Percentiles rank a stretch among this genome's conserved stretches.
These are phyloP conservation scores for Otus scops DNA, from an alignment of 2,797 vertebrate species.

Conservation along the genomic window DNA sequence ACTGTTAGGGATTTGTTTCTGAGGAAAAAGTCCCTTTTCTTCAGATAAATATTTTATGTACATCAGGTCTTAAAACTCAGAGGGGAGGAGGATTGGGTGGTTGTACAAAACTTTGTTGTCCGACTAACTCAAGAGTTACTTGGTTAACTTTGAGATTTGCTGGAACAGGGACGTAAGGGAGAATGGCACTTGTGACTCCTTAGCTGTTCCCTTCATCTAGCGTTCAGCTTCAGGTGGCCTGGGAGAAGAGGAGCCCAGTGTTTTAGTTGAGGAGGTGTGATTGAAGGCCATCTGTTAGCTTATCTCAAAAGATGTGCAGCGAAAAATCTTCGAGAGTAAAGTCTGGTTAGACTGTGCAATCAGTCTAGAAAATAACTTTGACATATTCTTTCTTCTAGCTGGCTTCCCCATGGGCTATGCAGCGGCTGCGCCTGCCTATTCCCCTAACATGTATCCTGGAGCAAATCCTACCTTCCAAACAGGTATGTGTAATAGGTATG, in stretches of 20 bases:
- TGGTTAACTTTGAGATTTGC: not conserved
- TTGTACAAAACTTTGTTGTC: not conserved
- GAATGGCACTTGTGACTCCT: not conserved
- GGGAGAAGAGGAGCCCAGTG: not conserved
- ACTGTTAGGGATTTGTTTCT: not conserved
- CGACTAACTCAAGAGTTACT: not conserved
- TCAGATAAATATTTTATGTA: not conserved
- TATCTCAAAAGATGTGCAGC: not conserved
- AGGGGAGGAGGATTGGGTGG: too few relatives aligned
- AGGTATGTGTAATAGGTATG: conserved; percentile 71
- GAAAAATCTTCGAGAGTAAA: not conserved
- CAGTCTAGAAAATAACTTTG: not conserved
- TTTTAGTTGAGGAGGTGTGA: not conserved
- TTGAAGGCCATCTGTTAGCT: not conserved
- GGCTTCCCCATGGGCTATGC: conserved; percentile 96
- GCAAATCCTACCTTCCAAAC: conserved; percentile 90
- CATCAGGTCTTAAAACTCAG: not conserved
- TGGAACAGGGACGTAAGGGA: not conserved
- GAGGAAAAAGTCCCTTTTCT: not conserved
- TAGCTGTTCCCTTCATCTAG: not conserved
- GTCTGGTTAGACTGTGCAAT: not conserved
- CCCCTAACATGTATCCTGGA: conserved; percentile 90
- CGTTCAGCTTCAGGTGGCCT: not conserved
- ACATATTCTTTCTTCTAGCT: conserved; percentile 70
- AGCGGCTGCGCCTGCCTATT: conserved; percentile 89